A percentile compares a stretch with the other conserved stretches of the same genome.
Evolutionary conservation across 2,797 vertebrate genomes (phyloP).

Genomic region (Leucoraja ocellata): DNA sequence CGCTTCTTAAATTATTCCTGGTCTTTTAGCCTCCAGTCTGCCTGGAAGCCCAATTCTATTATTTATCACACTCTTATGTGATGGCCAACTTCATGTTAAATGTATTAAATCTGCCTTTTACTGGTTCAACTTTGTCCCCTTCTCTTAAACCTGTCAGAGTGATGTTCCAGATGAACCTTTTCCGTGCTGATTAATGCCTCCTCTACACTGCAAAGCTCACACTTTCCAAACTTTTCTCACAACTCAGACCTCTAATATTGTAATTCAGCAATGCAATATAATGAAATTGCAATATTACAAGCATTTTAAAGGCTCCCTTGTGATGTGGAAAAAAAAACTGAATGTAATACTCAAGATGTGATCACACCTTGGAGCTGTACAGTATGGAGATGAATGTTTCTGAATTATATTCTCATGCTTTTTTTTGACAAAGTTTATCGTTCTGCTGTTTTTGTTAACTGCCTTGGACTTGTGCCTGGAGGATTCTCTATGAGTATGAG

Average conservation of each 20-base stretch:
- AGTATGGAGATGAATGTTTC: neutral
- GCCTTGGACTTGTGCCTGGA: neutral
- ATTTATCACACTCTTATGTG: neutral
- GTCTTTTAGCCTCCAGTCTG: neutral
- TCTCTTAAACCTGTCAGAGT: neutral
- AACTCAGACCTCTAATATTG: neutral
- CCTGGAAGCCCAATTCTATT: neutral
- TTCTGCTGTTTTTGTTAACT: neutral
- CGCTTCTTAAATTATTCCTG: neutral
- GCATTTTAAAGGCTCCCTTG: neutral
- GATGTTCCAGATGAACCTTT: neutral
- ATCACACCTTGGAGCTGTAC: neutral
- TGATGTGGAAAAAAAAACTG: neutral
- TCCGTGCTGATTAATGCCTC: neutral
- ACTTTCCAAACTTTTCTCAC: neutral
- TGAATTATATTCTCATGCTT: neutral
- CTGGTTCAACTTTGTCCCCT: neutral
- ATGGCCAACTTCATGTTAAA: neutral
- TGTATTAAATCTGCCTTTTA: neutral
- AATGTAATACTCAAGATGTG: neutral
- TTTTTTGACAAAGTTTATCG: no score
- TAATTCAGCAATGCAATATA: neutral
- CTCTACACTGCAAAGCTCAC: neutral
- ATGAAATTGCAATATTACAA: neutral
- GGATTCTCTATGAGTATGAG: no score